Percentiles rank a stretch among this genome's conserved stretches.
phyloP scores from a whole-genome alignment of 2,113 vertebrate genomes.

The Ctenomys sociabilis region DNA sequence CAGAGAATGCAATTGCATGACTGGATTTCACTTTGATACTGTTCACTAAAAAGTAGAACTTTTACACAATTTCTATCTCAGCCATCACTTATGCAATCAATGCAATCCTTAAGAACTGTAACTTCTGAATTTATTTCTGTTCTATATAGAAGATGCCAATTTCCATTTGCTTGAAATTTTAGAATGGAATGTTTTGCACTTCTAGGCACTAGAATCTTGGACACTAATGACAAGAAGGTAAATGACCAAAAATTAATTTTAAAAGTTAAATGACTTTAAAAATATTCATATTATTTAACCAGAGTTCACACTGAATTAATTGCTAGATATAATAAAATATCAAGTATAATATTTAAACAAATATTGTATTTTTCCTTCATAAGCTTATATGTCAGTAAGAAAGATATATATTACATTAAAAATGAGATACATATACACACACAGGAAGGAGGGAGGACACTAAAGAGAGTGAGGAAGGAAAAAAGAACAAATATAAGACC shows the following conservation, averaged over 20 bases:
- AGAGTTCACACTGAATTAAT: background rate
- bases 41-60: background rate
- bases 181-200: background rate
- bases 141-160: background rate
- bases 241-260: background rate
- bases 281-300: background rate
- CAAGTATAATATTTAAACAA: background rate
- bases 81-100: background rate
- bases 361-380: background rate
- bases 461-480: background rate
- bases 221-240: background rate
- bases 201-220: background rate
- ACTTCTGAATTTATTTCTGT: background rate
- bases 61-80: background rate
- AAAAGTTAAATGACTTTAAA: background rate
- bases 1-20: background rate
- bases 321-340: background rate
- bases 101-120: background rate
- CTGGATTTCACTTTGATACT: background rate
- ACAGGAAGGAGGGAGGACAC: background rate
- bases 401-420: background rate
- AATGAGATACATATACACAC: background rate
- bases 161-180: background rate
- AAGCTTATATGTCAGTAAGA: background rate
- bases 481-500: background rate